Conservation (phyloP, 2,888 invertebrate species). For the Xestia c-nigrum region DNA sequence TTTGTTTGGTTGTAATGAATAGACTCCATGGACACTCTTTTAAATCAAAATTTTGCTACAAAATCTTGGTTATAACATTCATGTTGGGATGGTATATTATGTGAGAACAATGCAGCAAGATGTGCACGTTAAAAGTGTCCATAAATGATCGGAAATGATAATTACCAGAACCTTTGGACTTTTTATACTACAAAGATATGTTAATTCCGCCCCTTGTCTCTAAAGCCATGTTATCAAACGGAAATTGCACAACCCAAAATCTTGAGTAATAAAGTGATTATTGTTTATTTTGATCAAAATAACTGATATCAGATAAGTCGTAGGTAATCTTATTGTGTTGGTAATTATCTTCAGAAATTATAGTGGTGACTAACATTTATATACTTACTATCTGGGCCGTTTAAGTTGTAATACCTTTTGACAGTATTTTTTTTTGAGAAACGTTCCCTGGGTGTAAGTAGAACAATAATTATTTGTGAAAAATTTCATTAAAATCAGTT, state of each 20-base stretch:
- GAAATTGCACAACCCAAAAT: not conserved
- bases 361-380: not conserved
- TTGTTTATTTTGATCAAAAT: slow-evolving; percentile 8
- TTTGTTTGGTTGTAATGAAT: no score
- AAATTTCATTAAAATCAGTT: no score
- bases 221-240: not conserved
- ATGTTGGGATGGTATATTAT: no score
- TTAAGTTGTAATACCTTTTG: no score
- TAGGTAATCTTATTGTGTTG: not conserved
- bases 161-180: not conserved
- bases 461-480: no score
- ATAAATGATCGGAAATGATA: not conserved
- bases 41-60: no score
- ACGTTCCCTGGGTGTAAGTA: no score
- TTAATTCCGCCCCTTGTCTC: not conserved
- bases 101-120: no score
- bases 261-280: not conserved
- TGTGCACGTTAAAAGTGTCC: no score
- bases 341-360: not conserved
- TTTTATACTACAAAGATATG: not conserved
- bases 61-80: no score
- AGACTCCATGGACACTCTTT: no score
- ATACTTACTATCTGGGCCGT: not conserved
- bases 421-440: no score
- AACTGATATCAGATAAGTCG: not conserved